A percentile compares a stretch with the other conserved stretches of the same genome.
phyloP scores from a whole-genome alignment of 2,113 vertebrate species.

The Cepphus grylle region DNA sequence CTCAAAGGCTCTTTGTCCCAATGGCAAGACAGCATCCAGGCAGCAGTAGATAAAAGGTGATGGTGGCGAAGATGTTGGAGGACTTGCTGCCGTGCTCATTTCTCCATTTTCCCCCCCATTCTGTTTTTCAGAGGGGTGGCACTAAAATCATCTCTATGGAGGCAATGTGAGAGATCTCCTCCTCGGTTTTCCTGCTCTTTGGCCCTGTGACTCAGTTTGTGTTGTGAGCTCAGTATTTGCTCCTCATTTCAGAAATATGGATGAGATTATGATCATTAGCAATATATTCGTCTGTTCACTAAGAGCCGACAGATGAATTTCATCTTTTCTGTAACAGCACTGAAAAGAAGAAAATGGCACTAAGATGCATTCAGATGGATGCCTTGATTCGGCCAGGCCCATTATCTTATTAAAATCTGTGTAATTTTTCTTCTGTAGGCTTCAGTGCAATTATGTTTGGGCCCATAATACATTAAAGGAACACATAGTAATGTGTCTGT shows the following conservation, averaged over 20 bases:
- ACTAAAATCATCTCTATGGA: background rate
- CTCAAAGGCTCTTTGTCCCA: background rate
- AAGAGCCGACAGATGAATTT: background rate
- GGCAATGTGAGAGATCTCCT: background rate
- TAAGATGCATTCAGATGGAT: background rate
- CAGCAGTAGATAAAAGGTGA: background rate
- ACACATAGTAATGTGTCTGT: background rate
- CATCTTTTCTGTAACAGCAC: background rate
- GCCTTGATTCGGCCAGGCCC: background rate
- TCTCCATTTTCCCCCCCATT: background rate
- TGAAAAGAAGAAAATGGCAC: background rate
- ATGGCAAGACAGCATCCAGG: background rate
- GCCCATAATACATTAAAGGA: background rate
- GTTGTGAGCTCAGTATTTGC: background rate
- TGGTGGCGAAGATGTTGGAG: background rate
- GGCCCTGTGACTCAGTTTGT: constrained; percentile 2
- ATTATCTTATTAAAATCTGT: constrained; percentile 11
- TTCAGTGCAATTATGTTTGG: background rate
- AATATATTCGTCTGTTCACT: background rate
- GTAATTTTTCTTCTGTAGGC: background rate
- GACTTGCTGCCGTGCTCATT: background rate
- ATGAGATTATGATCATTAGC: constrained; percentile 27
- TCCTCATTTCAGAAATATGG: constrained; percentile 8
- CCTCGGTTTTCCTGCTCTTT: background rate
- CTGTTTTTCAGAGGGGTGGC: background rate